A percentile compares a stretch with the other conserved stretches of the same genome.
phyloP scores from a whole-genome alignment of 2,113 vertebrate species.

The Mungos mungo region DNA sequence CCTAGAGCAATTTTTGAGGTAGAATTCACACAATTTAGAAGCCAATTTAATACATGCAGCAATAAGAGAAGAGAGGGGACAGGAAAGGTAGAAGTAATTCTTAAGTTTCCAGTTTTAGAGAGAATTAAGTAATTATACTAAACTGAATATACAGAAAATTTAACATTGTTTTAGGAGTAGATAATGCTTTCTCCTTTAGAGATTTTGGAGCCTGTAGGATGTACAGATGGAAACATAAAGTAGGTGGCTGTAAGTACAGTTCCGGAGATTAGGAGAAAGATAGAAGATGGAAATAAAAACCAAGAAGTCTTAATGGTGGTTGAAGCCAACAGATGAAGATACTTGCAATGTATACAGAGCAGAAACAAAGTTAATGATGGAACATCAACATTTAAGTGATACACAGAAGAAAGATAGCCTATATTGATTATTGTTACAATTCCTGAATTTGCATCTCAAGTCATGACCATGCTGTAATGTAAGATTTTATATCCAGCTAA shows the following conservation, averaged over 20 bases:
- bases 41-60: neutral
- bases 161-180: neutral
- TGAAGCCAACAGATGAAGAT: neutral
- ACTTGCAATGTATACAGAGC: neutral
- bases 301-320: neutral
- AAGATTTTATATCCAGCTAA: neutral
- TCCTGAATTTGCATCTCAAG: neutral
- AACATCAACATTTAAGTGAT: neutral
- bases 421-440: neutral
- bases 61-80: neutral
- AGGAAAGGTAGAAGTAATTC: neutral
- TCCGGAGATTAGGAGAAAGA: neutral
- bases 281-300: neutral
- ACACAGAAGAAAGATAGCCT: neutral
- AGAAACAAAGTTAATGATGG: neutral
- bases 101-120: neutral
- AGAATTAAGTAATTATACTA: neutral
- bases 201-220: neutral
- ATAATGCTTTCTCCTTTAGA: neutral
- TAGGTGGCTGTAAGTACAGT: neutral
- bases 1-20: constrained; percentile 3
- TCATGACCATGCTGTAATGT: neutral
- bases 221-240: neutral
- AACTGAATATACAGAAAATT: neutral
- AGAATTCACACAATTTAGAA: constrained; percentile 7